phyloP scores from a whole-genome alignment of 2,888 invertebrate species.

The Pristionchus fissidentatus region DNA sequence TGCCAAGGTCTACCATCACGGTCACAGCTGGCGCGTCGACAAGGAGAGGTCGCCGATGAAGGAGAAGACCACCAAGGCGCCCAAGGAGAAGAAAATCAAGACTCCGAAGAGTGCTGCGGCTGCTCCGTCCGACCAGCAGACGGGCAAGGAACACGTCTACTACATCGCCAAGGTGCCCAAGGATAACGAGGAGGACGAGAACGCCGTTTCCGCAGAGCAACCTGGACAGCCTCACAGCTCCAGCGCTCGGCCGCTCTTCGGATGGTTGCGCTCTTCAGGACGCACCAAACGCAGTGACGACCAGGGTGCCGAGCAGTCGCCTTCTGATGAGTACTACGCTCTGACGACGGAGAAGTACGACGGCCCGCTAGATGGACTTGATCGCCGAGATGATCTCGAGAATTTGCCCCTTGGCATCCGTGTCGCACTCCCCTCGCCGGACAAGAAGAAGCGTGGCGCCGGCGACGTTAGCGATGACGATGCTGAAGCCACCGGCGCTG shows the following conservation, averaged over 20 bases:
- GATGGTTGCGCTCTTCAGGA: conserved; percentile 7
- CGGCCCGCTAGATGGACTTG: conserved; percentile 15
- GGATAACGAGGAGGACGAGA: conserved; percentile 19
- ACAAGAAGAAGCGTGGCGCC: background rate
- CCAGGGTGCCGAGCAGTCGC: background rate
- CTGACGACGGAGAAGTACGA: conserved; percentile 14
- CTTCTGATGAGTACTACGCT: conserved; percentile 17
- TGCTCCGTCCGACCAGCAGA: background rate
- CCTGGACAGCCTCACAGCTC: background rate
- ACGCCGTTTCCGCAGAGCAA: background rate
- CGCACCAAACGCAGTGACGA: conserved; percentile 25
- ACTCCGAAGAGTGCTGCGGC: background rate
- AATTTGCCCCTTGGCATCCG: conserved; percentile 22
- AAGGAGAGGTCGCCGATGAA: conserved; percentile 26
- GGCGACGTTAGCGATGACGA: background rate
- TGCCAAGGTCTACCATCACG: conserved; percentile 21
- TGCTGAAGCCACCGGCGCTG: background rate
- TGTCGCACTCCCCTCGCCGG: background rate
- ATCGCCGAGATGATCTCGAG: conserved; percentile 28
- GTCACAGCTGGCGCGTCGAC: conserved; percentile 38
- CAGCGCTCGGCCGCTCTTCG: conserved; percentile 3
- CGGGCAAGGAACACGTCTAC: conserved; percentile 34
- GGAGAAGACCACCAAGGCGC: conserved; percentile 12
- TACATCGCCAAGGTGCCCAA: conserved; percentile 48
- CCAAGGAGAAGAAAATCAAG: conserved; percentile 39